Evolutionary conservation across 2,113 vertebrate genomes (phyloP).

Genomic region (Hyperopisus bebe): DNA sequence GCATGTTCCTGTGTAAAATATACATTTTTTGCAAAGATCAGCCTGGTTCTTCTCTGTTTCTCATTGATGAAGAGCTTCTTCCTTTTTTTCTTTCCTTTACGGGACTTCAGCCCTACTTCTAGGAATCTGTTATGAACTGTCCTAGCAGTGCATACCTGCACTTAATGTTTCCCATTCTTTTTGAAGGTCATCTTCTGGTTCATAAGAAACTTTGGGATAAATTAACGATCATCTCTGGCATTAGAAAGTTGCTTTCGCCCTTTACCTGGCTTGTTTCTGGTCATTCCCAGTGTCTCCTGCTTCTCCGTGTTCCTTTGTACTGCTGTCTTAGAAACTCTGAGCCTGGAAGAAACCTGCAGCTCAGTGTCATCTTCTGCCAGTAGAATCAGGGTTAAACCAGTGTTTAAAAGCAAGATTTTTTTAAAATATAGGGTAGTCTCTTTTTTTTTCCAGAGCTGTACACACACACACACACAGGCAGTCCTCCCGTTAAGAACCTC

Average conservation of each 20-base stretch:
- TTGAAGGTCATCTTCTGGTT: neutral
- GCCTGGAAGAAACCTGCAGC: no score
- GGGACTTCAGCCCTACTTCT: neutral
- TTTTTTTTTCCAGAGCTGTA: no score
- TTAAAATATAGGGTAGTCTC: no score
- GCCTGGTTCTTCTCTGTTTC: neutral
- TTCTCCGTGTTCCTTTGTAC: no score
- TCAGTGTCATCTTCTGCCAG: no score
- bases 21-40: neutral
- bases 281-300: no score
- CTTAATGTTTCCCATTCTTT: neutral
- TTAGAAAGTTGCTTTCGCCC: neutral
- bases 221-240: neutral
- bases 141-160: neutral
- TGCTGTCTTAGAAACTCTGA: no score
- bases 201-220: neutral
- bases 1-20: neutral
- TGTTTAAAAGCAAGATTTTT: no score
- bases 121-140: neutral
- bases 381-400: no score
- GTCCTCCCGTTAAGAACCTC: neutral
- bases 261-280: no score
- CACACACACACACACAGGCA: no score
- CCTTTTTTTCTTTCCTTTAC: neutral
- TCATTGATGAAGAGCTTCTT: neutral